Percentiles rank a stretch among this genome's conserved stretches.
Evolutionary conservation across 2,113 vertebrate genomes (phyloP).

Genomic region (Rafetus swinhoei): DNA sequence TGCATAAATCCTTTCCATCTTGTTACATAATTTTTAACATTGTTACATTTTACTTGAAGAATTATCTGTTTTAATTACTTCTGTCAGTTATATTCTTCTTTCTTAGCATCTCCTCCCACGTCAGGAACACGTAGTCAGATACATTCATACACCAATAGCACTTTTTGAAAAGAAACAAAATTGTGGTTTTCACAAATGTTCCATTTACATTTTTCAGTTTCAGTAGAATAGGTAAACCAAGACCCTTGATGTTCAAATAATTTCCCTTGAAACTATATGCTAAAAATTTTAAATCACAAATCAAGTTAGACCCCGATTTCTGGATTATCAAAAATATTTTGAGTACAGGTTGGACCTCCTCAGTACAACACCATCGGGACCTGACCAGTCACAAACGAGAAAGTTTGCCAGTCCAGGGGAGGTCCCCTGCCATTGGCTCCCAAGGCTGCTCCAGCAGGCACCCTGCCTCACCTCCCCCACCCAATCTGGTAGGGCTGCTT

Average conservation of each 20-base stretch:
- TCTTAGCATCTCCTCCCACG: neutral
- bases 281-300: neutral
- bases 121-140: neutral
- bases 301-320: neutral
- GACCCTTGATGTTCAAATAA: neutral
- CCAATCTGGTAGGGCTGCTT: too few relatives aligned
- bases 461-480: too few relatives aligned
- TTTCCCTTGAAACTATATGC: neutral
- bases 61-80: neutral
- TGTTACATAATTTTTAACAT: neutral
- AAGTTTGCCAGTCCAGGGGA: too few relatives aligned
- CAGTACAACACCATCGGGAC: too few relatives aligned
- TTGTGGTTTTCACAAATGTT: neutral
- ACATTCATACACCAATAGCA: neutral
- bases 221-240: neutral
- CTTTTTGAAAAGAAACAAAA: neutral
- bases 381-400: too few relatives aligned
- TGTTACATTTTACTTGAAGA: neutral
- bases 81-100: neutral
- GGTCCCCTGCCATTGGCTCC: too few relatives aligned
- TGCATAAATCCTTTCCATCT: neutral
- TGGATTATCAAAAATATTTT: neutral
- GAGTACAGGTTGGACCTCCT: neutral
- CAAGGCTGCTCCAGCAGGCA: too few relatives aligned
- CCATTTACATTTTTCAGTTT: neutral